Base-by-base conservation (phyloP, 2,113 vertebrate genomes). In the Perccottus glenii region DNA sequence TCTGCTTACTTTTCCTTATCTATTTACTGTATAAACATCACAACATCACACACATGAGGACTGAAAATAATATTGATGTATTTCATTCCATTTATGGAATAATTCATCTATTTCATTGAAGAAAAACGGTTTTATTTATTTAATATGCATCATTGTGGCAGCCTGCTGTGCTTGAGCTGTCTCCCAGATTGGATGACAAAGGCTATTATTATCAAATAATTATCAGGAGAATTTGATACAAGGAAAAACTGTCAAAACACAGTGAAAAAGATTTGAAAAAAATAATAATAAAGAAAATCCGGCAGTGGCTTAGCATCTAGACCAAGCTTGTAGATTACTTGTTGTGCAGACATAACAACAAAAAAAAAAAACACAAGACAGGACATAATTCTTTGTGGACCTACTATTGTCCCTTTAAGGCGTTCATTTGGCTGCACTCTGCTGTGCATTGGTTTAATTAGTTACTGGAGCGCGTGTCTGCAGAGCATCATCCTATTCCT, bases 161-260 rank as follows among this genome's bases (percentile, higher is more conserved):
- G 52, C 73, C 48, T 47, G 73, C 58, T 73, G 77, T 46, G 75
- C 57, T 55, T 47, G 45, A 42, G 51, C 65, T 60, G 60, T 76
- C 64, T 60, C 47, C 6, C 35, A 56, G 63, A 74, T 74, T 80
- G 80, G 55, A 82, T 77, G 58, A 80, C 64, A 81, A 80, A 76
- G 40, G 35, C 53, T 81, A 63, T 75, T 64, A 67, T 73, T 59
- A 74, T 53, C 16, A 66, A 84, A 78, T 70, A 75, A 60, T 80
- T 35, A 69, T 69, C 68, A 50, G 58, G n/a, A 11, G 1, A 48
- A 47, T 12, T 70, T 16, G 44, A 80, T 63, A 62, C 40, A 61
- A 42, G 33, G 73, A 65, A 68, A 71, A 9, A 40, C 50, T 62
- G 53, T 80, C 67, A 77, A 70, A 82, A 80, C 48, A 77, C 40